A percentile compares a stretch with the other conserved stretches of the same genome.
Evolutionary conservation across 2,888 invertebrate genomes (phyloP).

Genomic region (Quadroppia sp.): DNA sequence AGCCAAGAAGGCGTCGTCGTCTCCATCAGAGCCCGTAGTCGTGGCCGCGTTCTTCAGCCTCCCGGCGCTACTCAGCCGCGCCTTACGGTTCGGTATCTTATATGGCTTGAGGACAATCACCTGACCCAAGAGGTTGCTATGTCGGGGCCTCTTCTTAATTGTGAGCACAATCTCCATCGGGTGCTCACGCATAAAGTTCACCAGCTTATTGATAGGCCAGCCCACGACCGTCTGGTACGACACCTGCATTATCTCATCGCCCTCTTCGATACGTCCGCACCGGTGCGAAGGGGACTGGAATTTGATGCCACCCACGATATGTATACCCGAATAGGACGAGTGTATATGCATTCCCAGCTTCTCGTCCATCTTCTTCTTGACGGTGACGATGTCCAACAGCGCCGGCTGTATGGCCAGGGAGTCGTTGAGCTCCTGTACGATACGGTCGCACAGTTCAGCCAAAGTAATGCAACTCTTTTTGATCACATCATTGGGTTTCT

Average conservation of each 20-base stretch:
- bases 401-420: conserved; percentile 87
- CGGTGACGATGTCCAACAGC: conserved; percentile 76
- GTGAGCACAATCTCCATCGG: conserved; percentile 75
- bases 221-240: conserved; percentile 65
- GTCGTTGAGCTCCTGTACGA: conserved; percentile 75
- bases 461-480: conserved; percentile 59
- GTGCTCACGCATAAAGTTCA: conserved; percentile 66
- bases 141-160: conserved; percentile 74
- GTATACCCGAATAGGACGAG: conserved; percentile 70
- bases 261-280: conserved; percentile 85
- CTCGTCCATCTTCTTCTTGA: conserved; percentile 70
- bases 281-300: conserved; percentile 61
- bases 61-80: conserved; percentile 37
- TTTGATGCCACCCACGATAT: conserved; percentile 81
- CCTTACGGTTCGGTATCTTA: conserved; percentile 46
- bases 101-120: conserved; percentile 47
- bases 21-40: conserved; percentile 18
- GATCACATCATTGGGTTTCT: conserved; percentile 70
- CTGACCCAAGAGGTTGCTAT: conserved; percentile 51
- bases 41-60: conserved; percentile 35
- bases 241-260: conserved; percentile 93
- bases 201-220: conserved; percentile 74
- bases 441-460: conserved; percentile 73
- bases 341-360: conserved; percentile 85
- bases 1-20: conserved; percentile 15